Base-by-base conservation (phyloP, 2,797 vertebrate genomes). In the Prionace glauca region DNA sequence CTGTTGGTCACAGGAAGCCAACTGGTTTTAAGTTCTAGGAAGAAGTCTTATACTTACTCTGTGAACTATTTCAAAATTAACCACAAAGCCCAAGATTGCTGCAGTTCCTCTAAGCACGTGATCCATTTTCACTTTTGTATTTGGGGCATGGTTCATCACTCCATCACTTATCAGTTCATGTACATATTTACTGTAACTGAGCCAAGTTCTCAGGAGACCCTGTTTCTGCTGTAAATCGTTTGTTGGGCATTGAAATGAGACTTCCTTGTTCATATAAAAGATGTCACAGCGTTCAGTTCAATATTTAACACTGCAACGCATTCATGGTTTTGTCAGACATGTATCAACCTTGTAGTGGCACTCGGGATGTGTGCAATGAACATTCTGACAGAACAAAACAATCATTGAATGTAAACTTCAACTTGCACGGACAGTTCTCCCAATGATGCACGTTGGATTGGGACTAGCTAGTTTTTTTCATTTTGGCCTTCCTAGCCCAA, bases 1-100 rank as follows among this genome's bases (percentile, higher is more conserved):
- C 26, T 29, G 67, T 26, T 94, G 7, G n/a, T 56, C 45, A 95
- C 93, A 95, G 93, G 93, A 95, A 95, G 56, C 71, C 50, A 95
- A 50, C 29, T 94, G 71, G 93, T 56, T 74, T 74, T 94, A 74
- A 92, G 69, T 95, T 95, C 69, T 9, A 77, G 93, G 93, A 95
- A 95, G 45, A 32, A 71, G 71, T 29, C 93, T 72, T 72, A 11
- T 26, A 94, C 67, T 94, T 71, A 20, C n/a, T 74, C 71, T 20
- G 69, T 60, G 41, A 95, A 95, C 41, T 32, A 60, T 95, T 95
- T 95, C 12, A 95, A 56, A 95, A 72, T 8, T n/a, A 95, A 60
- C 41, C 93, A 77, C 93, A 74, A 95, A 26, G 72, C 26, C 26
- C 50, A 26, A 95, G 93, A 95, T 95, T 60, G 45, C 29, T 74